phyloP scores from a whole-genome alignment of 2,888 invertebrate genomes.

The Anthophora plumipes region DNA sequence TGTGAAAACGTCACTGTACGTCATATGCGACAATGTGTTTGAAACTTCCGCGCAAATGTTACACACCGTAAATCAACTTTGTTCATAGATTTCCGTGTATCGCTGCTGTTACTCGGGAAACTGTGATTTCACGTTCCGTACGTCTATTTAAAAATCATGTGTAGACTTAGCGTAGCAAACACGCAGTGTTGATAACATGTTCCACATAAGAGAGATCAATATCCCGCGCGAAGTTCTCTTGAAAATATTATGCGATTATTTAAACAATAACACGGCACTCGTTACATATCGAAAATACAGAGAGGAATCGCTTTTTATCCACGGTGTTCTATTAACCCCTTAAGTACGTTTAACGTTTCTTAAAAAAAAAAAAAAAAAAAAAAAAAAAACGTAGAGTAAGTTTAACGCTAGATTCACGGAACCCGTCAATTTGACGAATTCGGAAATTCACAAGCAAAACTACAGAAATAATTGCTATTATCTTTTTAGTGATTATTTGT shows the following conservation, averaged over 20 bases:
- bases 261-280: background rate
- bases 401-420: no score
- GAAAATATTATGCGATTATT: background rate
- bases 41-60: conserved; percentile 43
- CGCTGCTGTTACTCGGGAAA: conserved; percentile 15
- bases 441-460: no score
- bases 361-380: no score
- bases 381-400: no score
- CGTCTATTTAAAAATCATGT: conserved; percentile 4
- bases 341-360: no score
- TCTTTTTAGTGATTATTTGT: no score
- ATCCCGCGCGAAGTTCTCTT: background rate
- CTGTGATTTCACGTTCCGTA: background rate
- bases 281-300: background rate
- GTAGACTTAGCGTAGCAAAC: conserved; percentile 17
- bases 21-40: conserved; percentile 46
- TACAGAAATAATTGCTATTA: no score
- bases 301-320: background rate
- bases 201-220: conserved; percentile 1
- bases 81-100: conserved; percentile 34
- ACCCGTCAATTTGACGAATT: no score
- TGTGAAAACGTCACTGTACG: conserved; percentile 47
- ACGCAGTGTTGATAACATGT: conserved; percentile 9
- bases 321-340: no score
- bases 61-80: conserved; percentile 43